phyloP scores from a whole-genome alignment of 2,797 vertebrate species.

The Coranthus polyacanthus region DNA sequence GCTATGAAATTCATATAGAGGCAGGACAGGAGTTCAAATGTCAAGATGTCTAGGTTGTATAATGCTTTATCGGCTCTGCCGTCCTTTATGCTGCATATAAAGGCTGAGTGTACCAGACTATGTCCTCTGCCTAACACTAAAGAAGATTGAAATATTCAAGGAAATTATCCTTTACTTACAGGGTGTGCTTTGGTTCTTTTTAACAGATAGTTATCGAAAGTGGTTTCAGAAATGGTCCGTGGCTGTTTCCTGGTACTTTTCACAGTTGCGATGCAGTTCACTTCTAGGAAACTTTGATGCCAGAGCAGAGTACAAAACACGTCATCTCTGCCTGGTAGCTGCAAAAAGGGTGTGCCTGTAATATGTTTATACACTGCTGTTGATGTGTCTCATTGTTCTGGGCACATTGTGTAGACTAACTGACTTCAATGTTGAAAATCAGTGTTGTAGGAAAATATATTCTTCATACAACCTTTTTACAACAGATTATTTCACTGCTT shows the following conservation, averaged over 20 bases:
- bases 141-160: slow-evolving; percentile 37
- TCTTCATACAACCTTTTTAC: not conserved
- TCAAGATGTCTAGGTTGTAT: slow-evolving; percentile 19
- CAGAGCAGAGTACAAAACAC: slow-evolving; percentile 3
- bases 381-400: slow-evolving; percentile 4
- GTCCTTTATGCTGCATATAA: slow-evolving; percentile 19
- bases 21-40: not conserved
- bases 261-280: slow-evolving; percentile 30
- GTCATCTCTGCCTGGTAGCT: slow-evolving; percentile 10
- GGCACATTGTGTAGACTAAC: slow-evolving; percentile 10
- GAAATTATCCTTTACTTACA: slow-evolving; percentile 56
- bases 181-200: slow-evolving; percentile 55
- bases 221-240: slow-evolving; percentile 45
- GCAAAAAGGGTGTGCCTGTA: slow-evolving; percentile 14
- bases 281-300: slow-evolving; percentile 38
- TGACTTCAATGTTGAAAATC: slow-evolving; percentile 5
- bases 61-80: slow-evolving; percentile 40
- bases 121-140: slow-evolving; percentile 18
- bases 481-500: not conserved
- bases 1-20: no score
- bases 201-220: slow-evolving; percentile 50
- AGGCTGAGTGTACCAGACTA: slow-evolving; percentile 23
- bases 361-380: slow-evolving; percentile 8
- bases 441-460: slow-evolving; percentile 4
- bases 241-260: slow-evolving; percentile 54